A percentile compares a stretch with the other conserved stretches of the same genome.
Conservation (phyloP, 1,140 invertebrate genomes). For the Caenorhabditis briggsae region DNA sequence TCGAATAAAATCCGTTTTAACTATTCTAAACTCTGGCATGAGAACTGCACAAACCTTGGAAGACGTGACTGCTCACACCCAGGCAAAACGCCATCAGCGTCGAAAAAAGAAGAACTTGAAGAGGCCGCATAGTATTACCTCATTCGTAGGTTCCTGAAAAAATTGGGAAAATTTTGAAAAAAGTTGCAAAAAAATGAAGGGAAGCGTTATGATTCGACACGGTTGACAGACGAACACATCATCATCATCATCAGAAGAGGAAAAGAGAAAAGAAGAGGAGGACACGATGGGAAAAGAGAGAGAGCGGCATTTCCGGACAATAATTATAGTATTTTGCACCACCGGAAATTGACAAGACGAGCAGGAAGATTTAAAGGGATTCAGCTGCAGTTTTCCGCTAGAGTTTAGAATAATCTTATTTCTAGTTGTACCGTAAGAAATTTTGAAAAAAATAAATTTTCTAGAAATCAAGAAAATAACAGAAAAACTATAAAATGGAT, state of each 20-base stretch:
- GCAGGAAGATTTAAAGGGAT: background rate
- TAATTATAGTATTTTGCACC: slow-evolving; percentile 51
- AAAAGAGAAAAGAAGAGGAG: background rate
- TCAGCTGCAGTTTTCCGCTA: too few species aligned
- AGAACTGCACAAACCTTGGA: background rate
- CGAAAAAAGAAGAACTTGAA: too few species aligned
- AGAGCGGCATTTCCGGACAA: slow-evolving; percentile 34
- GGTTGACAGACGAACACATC: slow-evolving; percentile 51
- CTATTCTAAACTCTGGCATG: too few species aligned
- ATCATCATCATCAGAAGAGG: slow-evolving; percentile 32
- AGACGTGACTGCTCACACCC: background rate
- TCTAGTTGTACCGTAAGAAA: too few species aligned
- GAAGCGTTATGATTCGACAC: slow-evolving; percentile 41
- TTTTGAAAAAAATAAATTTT: too few species aligned
- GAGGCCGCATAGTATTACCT: too few species aligned
- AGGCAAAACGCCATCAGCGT: background rate
- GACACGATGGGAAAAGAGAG: too few species aligned
- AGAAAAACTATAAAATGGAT: too few species aligned
- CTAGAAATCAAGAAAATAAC: too few species aligned
- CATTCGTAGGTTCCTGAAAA: too few species aligned
- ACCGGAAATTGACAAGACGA: slow-evolving; percentile 27
- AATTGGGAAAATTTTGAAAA: background rate
- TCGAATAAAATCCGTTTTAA: too few species aligned
- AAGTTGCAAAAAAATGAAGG: background rate
- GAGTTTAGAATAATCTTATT: too few species aligned